Evolutionary conservation across 2,888 invertebrate species (phyloP), one percentile per base, ranked within the genome.

Genomic region (Netelia inedita): DNA sequence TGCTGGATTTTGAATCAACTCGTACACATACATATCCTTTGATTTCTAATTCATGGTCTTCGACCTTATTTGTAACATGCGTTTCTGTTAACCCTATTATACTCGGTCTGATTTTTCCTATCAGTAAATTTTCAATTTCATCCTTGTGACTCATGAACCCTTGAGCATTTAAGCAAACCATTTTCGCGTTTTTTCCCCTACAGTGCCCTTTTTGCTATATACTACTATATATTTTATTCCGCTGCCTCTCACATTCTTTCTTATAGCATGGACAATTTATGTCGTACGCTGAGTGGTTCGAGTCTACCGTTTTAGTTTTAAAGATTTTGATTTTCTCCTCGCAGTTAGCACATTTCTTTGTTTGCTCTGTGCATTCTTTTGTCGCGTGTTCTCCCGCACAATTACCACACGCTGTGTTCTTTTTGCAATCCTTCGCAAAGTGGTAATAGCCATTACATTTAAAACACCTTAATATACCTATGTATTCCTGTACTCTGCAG

Each of bases 401-500:
- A 63, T 79, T 83, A 6, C 75, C 10, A 55, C 86, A 87, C 2
- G 43, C 63, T 10, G 23, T 21, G 21, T 86, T 68, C n/a, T 82
- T 86, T 65, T 28, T 86, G 21, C 86, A 85, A 11, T 87, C 79
- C 55, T 84, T 84, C 14, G 84, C 85, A 14, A 73, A 76, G 50
- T 87, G 85, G 8, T 79, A 16, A 19, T 69, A 82, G 3, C 85
- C 82, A 71, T 72, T 79, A 55, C 85, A 82, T 53, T 85, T 83
- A 21, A 68, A 87, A 63, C 86, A 86, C 63, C 74, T 59, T n/a
- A 73, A 66, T 1, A 86, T 81, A 43, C 66, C 79, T 6, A 83
- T 35, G 46, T 66, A 63, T 63, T 87, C 69, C 8, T 75, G 76
- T 0, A 79, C 74, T 21, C 23, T 55, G 43, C 82, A 86, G n/a